Evolutionary conservation across 1,140 invertebrate species (phyloP), one percentile per base, ranked within the genome.

Genomic region (Orchesella cincta): DNA sequence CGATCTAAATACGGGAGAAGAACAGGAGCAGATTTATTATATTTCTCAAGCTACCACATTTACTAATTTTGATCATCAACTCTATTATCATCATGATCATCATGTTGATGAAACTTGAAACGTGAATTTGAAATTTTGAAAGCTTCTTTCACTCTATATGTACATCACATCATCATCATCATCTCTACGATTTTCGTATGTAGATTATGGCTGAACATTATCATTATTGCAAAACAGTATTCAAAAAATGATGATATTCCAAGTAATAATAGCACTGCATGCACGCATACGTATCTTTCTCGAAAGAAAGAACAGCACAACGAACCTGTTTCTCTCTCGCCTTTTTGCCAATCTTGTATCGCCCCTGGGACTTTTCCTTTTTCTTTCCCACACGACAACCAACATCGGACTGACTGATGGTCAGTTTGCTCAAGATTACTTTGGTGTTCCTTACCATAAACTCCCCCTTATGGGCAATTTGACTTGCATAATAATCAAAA

Each of bases 301-400:
- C n/a, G 39, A 46, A 46, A 46, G 39, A 46, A 18, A 46, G 5
- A 18, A 46, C 39, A 18, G 39, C 39, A 46, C 39, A 46, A 5
- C 23, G 52, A 73, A 73, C 71, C 71, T 73, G 71, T 73, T 73
- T 70, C 64, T 70, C n/a, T n/a, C 31, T 70, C 31, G 26, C 29
- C 29, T n/a, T 39, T 39, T 76, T 26, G 76, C 31, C 51, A 64
- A 46, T 78, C 76, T 72, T 26, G 70, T 20, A 74, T 74, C 26
- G 73, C 52, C 64, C 57, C 57, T 74, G 71, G 51, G 51, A 76
- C 52, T 57, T 57, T 57, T 57, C 52, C 52, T 57, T 57, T 46
- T 57, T 26, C 52, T 57, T 57, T 57, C 52, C 52, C 52, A 57
- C 52, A n/a, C 52, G 52, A 57, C 5, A 12, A n/a, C n/a, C n/a